Conservation (phyloP, 2,113 vertebrate genomes). For the Myanophis thanlyinensis region DNA sequence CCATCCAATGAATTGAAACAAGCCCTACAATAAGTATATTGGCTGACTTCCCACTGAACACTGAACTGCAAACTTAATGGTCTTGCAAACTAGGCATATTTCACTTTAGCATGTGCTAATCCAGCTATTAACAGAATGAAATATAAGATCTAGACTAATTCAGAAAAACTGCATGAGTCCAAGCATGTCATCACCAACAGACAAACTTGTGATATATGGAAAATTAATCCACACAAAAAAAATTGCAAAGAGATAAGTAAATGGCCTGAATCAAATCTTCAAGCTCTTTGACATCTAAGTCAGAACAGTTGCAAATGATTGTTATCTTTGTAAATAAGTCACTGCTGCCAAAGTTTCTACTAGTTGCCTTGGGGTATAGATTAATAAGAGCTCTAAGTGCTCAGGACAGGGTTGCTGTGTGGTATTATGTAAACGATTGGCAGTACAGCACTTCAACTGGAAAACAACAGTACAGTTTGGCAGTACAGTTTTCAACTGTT, state of each 20-base stretch:
- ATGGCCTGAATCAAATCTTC: not conserved
- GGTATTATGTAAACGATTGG: not conserved
- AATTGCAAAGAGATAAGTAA: not conserved
- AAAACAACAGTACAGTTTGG: too few species aligned
- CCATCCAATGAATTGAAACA: not conserved
- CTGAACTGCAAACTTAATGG: not conserved
- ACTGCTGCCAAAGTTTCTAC: not conserved
- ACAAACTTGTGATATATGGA: not conserved
- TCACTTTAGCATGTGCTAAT: not conserved
- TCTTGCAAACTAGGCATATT: not conserved
- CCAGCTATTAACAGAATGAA: not conserved
- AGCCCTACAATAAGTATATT: not conserved
- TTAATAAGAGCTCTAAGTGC: not conserved
- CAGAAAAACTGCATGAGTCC: not conserved
- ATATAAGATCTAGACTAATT: not conserved
- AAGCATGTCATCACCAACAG: not conserved
- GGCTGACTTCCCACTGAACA: not conserved
- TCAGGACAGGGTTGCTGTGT: not conserved
- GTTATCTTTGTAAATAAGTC: not conserved
- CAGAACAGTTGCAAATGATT: not conserved
- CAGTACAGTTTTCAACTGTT: not conserved
- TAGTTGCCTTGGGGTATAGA: not conserved
- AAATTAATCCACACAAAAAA: not conserved
- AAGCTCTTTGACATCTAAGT: not conserved
- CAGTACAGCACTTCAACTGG: not conserved